These are phyloP conservation scores for Triplophysa dalaica DNA, from an alignment of 2,113 vertebrate species.

Conservation along the genomic window DNA sequence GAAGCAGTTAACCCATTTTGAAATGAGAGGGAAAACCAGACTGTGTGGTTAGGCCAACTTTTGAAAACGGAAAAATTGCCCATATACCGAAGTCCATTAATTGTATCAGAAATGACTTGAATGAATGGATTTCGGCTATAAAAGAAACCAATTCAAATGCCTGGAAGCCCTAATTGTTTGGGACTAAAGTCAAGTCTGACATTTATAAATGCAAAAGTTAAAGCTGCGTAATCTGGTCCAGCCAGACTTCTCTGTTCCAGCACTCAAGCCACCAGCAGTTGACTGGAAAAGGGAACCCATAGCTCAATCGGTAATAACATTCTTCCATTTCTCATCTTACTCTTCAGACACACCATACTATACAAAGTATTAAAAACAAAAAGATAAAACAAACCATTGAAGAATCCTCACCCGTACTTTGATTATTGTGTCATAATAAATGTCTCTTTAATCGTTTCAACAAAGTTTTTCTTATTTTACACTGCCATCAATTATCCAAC, in stretches of 20 bases:
- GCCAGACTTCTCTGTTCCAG: slow-evolving; percentile 58
- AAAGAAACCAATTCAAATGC: slow-evolving; percentile 11
- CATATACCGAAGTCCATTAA: background rate
- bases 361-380: slow-evolving; percentile 72
- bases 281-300: slow-evolving; percentile 60
- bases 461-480: slow-evolving; percentile 52
- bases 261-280: slow-evolving; percentile 49
- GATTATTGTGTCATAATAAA: slow-evolving; percentile 66
- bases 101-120: background rate
- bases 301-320: slow-evolving; percentile 54
- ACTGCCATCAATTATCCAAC: slow-evolving; percentile 55
- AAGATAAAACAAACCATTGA: slow-evolving; percentile 65
- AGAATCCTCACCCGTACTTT: slow-evolving; percentile 69
- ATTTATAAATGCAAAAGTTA: background rate
- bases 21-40: background rate
- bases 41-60: background rate
- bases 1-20: slow-evolving; percentile 11
- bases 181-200: background rate
- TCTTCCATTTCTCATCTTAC: slow-evolving; percentile 52
- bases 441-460: slow-evolving; percentile 54
- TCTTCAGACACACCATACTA: slow-evolving; percentile 61
- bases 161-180: slow-evolving; percentile 35
- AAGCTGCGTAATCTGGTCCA: slow-evolving; percentile 55
- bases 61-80: slow-evolving; percentile 1
- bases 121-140: background rate